These are phyloP conservation scores for Mustelus asterias DNA, from an alignment of 2,113 vertebrate genomes.

Conservation along the genomic window DNA sequence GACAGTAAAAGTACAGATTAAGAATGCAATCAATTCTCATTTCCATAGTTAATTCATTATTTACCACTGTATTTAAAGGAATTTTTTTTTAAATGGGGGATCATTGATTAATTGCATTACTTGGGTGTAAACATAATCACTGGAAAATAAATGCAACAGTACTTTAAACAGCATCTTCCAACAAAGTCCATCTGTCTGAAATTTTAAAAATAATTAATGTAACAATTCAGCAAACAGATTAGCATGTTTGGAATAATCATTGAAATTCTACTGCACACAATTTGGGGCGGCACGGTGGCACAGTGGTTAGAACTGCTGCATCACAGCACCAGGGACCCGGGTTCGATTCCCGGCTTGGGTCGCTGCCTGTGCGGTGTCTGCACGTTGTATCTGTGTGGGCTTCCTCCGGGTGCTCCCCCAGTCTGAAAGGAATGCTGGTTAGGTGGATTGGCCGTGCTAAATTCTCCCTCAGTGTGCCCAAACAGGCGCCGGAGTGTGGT, in stretches of 20 bases:
- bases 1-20: background rate
- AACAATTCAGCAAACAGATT: background rate
- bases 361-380: too few relatives aligned
- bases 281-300: too few relatives aligned
- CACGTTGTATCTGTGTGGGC: too few relatives aligned
- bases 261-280: too few relatives aligned
- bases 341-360: too few relatives aligned
- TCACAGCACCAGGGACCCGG: too few relatives aligned
- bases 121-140: background rate
- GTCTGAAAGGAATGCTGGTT: too few relatives aligned
- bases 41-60: background rate
- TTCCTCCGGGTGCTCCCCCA: too few relatives aligned
- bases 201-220: background rate
- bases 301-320: too few relatives aligned
- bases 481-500: too few relatives aligned
- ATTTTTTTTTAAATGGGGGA: background rate
- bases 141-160: background rate
- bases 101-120: background rate
- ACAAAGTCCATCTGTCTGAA: background rate
- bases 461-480: too few relatives aligned
- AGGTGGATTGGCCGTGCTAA: too few relatives aligned
- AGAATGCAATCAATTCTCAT: background rate
- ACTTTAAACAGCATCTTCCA: background rate
- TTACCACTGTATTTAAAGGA: background rate
- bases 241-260: background rate